Conservation (phyloP, 2,888 invertebrate genomes). For the Dasysyrphus albostriatus region DNA sequence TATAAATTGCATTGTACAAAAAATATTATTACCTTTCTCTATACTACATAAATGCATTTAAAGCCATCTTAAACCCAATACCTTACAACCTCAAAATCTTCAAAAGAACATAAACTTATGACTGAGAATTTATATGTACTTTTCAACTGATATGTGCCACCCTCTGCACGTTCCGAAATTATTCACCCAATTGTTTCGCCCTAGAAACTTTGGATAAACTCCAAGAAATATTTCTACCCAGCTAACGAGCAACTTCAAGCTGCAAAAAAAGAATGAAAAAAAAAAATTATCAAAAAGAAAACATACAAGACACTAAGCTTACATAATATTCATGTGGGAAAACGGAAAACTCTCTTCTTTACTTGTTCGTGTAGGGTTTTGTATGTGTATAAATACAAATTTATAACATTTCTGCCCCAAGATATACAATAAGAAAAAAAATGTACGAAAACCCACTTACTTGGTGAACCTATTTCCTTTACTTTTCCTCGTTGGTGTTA, state of each 20-base stretch:
- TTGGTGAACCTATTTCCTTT: constrained; percentile 44
- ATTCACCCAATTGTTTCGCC: constrained; percentile 41
- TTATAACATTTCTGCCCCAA: neutral
- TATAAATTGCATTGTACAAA: neutral
- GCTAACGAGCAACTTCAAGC: constrained; percentile 42
- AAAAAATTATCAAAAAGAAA: constrained; percentile 20
- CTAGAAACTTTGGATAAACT: constrained; percentile 43
- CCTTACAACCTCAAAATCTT: constrained; percentile 11
- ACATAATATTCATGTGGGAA: constrained; percentile 26
- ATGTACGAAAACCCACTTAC: constrained; percentile 41
- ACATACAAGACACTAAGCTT: constrained; percentile 31
- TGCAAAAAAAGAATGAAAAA: neutral
- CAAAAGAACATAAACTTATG: neutral
- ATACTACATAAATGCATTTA: neutral
- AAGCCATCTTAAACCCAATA: neutral
- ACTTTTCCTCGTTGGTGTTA: constrained; percentile 6
- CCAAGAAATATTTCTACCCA: constrained; percentile 33
- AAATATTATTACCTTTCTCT: neutral
- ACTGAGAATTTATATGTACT: constrained; percentile 5
- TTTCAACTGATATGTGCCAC: neutral
- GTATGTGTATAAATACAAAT: neutral
- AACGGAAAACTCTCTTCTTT: neutral
- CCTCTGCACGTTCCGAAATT: constrained; percentile 16
- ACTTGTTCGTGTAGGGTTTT: neutral
- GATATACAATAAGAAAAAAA: neutral